Evolutionary conservation across 2,113 vertebrate species (phyloP), one percentile per base, ranked within the genome.

Genomic region (Rhineura floridana): DNA sequence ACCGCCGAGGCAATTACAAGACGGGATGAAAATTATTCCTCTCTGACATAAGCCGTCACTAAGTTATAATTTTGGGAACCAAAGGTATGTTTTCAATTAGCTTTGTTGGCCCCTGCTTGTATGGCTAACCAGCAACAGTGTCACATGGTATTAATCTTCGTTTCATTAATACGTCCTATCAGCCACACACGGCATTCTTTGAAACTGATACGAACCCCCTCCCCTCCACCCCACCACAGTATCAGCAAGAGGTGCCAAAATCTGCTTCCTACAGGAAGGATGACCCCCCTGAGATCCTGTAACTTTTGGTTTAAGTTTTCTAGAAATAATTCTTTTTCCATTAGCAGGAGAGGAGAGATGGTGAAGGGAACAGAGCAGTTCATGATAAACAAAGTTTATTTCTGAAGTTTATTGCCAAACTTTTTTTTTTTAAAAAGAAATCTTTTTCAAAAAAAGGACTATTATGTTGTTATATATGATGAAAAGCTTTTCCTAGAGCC

Each of bases 261-360:
- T 91, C 88, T 48, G 94, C 95, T 95, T 95, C 96, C 95, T 8
- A 80, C 95, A 95, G 96, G 96, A 96, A 96, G 95, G 94, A 96
- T 96, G 95, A 94, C 93, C 62, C 93, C 95, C 95, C 90, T 44
- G 92, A 96, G 96, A 92, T 90, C 52, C 87, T 87, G 48, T 72
- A 88, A 33, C 36, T 83, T 88, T 25, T 11, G 84, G 90, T 85
- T 92, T 85, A 81, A 80, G n/a, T 89, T 95, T n/a, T 93, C 94
- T 50, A 86, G 89, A 91, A 93, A 96, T 91, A 88, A 90, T 94
- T 69, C 90, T 92, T 91, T 92, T 92, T 90, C 88, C 72, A 78
- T 83, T n/a, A 86, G 89, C 15, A 82, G 0, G 0, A 23, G 86
- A 81, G 0, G 0, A 30, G 88, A 75, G 2, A 70, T 13, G 81